Evolutionary conservation across 2,797 vertebrate genomes (phyloP), one percentile per base, ranked within the genome.

Genomic region (Acanthurus lineatus): DNA sequence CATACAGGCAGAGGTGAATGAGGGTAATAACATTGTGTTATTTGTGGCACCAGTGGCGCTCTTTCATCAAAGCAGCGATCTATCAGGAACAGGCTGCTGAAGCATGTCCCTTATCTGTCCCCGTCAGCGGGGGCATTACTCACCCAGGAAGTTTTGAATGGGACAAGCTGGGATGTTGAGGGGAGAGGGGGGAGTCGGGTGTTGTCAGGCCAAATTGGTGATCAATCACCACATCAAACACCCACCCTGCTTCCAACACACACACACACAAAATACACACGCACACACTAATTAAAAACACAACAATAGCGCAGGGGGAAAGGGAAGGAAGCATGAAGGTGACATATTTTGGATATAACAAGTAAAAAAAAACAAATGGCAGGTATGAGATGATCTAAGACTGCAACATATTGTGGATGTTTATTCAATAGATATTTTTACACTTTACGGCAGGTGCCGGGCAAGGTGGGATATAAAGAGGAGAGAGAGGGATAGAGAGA

Each of bases 181-280:
- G 51, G 69, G 16, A 95, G 28, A 32, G 28, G 95, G 95, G 95
- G 86, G 81, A 35, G 93, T 95, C 94, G 57, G 16, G 49, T 61
- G 93, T 96, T 97, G 96, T 97, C 95, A 96, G 96, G 95, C 96
- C 95, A 96, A 97, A 98, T 96, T 97, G 97, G 97, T 97, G 97
- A 99, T 98, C 97, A 98, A 97, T 98, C 97, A 98, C 94, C 91
- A 77, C 91, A 97, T 97, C 95, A 95, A 73, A 6, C 59, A 10
- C 44, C 16, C 40, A 96, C 93, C 47, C 58, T 61, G 40, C 57
- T 28, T 56, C 35, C 20, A 14, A 20, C 70, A 91, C 91, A 92
- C 95, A 96, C 93, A 64, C 61, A 49, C 59, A 54, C 56, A 61
- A 25, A 47, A 76, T 25, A 61, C 10, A 52, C 20, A 38, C 25